phyloP scores from a whole-genome alignment of 2,888 invertebrate genomes.

The Carcina quercana region DNA sequence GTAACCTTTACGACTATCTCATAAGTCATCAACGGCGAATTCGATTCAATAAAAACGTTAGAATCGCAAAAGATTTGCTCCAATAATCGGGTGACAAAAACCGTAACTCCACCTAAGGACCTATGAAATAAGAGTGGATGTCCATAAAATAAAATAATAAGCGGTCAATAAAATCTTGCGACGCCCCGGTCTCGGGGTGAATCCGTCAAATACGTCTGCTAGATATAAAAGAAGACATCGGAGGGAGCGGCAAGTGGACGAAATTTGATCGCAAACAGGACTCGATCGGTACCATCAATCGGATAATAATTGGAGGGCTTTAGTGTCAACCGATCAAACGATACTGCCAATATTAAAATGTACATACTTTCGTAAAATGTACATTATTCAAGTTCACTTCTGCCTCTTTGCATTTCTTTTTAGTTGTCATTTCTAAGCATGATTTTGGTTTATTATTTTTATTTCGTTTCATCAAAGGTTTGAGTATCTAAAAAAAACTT shows the following conservation, averaged over 20 bases:
- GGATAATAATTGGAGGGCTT: slow-evolving; percentile 59
- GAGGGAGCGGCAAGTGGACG: slow-evolving; percentile 52
- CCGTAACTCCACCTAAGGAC: slow-evolving; percentile 55
- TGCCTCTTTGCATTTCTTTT: too few species aligned
- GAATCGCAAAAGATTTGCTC: slow-evolving; percentile 51
- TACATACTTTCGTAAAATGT: not conserved
- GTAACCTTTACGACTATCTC: slow-evolving; percentile 42
- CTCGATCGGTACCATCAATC: slow-evolving; percentile 57
- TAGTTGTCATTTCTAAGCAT: too few species aligned
- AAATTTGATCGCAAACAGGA: slow-evolving; percentile 60
- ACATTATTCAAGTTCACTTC: too few species aligned
- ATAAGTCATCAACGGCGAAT: slow-evolving; percentile 43
- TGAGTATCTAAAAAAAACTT: not conserved
- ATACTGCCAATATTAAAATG: slow-evolving; percentile 24
- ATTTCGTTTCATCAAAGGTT: not conserved
- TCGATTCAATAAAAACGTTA: slow-evolving; percentile 57
- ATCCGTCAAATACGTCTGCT: slow-evolving; percentile 64
- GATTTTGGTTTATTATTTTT: not conserved
- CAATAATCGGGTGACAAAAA: slow-evolving; percentile 64
- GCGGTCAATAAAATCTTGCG: slow-evolving; percentile 66
- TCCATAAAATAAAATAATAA: slow-evolving; percentile 73
- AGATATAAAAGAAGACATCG: slow-evolving; percentile 37
- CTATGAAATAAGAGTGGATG: slow-evolving; percentile 69
- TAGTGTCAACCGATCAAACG: slow-evolving; percentile 46
- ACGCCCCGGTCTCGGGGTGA: slow-evolving; percentile 39